Conservation (phyloP, 2,113 vertebrate species). For the Cynoglossus semilaevis region DNA sequence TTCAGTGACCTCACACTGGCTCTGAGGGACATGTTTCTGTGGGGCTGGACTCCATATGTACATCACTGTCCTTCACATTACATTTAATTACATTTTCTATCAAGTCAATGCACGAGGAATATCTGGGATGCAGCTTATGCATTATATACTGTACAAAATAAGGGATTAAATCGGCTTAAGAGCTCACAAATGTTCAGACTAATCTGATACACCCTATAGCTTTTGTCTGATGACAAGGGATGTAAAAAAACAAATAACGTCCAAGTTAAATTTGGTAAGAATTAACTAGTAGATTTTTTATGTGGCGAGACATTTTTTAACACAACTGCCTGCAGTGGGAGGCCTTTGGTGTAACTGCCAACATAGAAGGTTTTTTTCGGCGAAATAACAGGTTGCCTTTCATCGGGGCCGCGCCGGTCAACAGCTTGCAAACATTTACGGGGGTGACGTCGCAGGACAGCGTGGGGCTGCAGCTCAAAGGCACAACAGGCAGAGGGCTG, state of each 20-base stretch:
- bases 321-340: slow-evolving; percentile 43
- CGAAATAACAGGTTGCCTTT: slow-evolving; percentile 68
- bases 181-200: slow-evolving; percentile 5
- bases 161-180: slow-evolving; percentile 25
- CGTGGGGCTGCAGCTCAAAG: slow-evolving; percentile 62
- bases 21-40: slow-evolving; percentile 4
- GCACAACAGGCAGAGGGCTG: slow-evolving; percentile 53
- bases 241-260: slow-evolving; percentile 34
- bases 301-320: slow-evolving; percentile 44
- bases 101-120: slow-evolving; percentile 15
- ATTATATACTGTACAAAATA: slow-evolving; percentile 15
- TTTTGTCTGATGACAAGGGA: slow-evolving; percentile 7
- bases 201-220: slow-evolving; percentile 7
- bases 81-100: slow-evolving; percentile 20
- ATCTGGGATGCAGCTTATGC: slow-evolving; percentile 30
- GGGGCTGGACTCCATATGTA: slow-evolving; percentile 3
- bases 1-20: not conserved
- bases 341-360: slow-evolving; percentile 57
- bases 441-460: slow-evolving; percentile 49
- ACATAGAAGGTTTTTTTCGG: slow-evolving; percentile 50
- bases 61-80: slow-evolving; percentile 35
- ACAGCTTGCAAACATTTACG: slow-evolving; percentile 67
- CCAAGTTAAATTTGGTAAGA: slow-evolving; percentile 29
- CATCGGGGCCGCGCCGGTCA: slow-evolving; percentile 62
- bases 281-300: slow-evolving; percentile 37